Evolutionary conservation across 2,888 invertebrate species (phyloP).

Genomic region (Cheilosia vulpina): DNA sequence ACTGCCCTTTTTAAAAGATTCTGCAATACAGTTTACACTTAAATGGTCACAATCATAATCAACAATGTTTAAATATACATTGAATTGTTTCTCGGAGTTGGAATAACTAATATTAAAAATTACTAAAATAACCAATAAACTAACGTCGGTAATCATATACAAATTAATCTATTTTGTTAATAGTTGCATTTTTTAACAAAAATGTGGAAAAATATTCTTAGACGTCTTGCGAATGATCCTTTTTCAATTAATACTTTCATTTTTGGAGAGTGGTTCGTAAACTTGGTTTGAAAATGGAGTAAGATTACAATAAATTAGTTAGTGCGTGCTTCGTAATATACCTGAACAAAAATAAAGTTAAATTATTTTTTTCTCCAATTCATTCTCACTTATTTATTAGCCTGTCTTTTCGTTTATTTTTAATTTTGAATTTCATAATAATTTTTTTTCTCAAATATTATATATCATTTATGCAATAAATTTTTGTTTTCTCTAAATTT

Average conservation of each 20-base stretch:
- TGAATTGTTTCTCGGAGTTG: slow-evolving; percentile 24
- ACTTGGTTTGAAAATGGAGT: slow-evolving; percentile 2
- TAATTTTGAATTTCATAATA: slow-evolving; percentile 68
- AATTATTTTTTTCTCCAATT: slow-evolving; percentile 40
- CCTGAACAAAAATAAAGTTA: slow-evolving; percentile 45
- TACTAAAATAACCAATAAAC: slow-evolving; percentile 27
- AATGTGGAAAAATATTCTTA: slow-evolving; percentile 11
- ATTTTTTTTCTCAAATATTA: slow-evolving; percentile 73
- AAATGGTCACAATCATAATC: slow-evolving; percentile 27
- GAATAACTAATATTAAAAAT: slow-evolving; percentile 13
- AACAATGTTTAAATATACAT: background rate
- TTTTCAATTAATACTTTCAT: background rate
- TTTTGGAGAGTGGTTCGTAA: slow-evolving; percentile 32
- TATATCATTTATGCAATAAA: slow-evolving; percentile 75
- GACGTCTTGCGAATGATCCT: slow-evolving; percentile 23
- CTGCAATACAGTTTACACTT: slow-evolving; percentile 77
- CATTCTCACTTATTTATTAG: slow-evolving; percentile 40
- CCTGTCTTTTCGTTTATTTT: slow-evolving; percentile 53
- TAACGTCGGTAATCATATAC: slow-evolving; percentile 16
- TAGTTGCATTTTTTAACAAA: slow-evolving; percentile 22
- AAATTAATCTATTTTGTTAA: slow-evolving; percentile 14
- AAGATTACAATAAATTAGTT: slow-evolving; percentile 10
- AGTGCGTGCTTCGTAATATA: slow-evolving; percentile 45
- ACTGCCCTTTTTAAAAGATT: slow-evolving; percentile 49
- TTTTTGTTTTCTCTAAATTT: slow-evolving; percentile 79